A percentile compares a stretch with the other conserved stretches of the same genome.
phyloP scores from a whole-genome alignment of 2,797 vertebrate genomes.

The Calcarius lapponicus region DNA sequence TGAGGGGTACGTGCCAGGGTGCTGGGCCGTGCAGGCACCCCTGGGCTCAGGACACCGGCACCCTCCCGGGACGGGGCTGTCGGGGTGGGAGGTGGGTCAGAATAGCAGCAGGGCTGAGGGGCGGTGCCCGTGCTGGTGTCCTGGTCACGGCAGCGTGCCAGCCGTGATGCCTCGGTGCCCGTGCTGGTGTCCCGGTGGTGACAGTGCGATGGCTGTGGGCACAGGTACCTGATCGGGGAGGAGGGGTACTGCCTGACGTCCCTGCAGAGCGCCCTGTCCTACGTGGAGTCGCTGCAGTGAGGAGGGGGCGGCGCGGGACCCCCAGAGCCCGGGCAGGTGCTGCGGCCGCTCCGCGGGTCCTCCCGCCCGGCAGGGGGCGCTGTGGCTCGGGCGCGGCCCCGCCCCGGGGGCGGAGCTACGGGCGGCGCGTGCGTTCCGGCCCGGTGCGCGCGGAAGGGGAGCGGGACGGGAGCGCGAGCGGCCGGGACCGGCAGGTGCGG shows the following conservation, averaged over 20 bases:
- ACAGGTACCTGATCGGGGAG: constrained; percentile 93
- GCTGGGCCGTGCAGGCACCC: fast-evolving
- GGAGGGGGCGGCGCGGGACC: background rate
- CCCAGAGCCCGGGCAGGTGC: background rate
- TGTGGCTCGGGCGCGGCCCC: background rate
- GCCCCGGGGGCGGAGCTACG: background rate
- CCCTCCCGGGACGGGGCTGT: background rate
- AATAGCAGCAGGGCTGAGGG: background rate
- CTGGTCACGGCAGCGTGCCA: background rate
- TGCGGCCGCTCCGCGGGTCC: background rate
- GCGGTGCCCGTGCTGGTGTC: too few relatives aligned
- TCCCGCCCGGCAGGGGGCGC: background rate
- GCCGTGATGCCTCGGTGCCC: fast-evolving
- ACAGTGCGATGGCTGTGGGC: fast-evolving
- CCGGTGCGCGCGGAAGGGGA: background rate
- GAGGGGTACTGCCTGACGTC: constrained; percentile 97
- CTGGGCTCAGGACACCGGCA: background rate
- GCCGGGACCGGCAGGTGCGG: background rate
- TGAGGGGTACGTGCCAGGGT: constrained; percentile 82
- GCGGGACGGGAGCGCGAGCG: background rate
- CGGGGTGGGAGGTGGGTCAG: fast-evolving
- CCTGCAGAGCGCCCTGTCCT: constrained; percentile 91
- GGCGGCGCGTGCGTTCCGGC: background rate
- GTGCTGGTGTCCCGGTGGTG: fast-evolving
- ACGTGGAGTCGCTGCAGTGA: constrained; percentile 84